phyloP scores from a whole-genome alignment of 2,888 invertebrate genomes.

The Erpobdella octoculata region DNA sequence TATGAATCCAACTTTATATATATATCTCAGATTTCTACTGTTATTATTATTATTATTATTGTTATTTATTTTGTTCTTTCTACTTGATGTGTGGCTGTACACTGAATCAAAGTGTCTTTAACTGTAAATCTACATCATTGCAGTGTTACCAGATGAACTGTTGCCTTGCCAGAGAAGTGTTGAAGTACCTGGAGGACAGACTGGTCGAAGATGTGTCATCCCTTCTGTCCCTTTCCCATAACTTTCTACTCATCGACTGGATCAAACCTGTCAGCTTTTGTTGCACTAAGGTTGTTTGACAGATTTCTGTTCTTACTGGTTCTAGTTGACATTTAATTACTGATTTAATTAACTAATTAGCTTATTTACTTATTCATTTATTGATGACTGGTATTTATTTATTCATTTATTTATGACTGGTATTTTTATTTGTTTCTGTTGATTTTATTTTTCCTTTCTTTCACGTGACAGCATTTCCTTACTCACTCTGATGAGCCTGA shows the following conservation, averaged over 20 bases:
- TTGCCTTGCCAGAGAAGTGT: conserved; percentile 33
- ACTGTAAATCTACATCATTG: background rate
- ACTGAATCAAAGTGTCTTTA: too few relatives aligned
- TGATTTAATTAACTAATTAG: background rate
- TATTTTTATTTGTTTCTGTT: too few relatives aligned
- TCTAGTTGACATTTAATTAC: background rate
- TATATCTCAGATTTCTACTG: too few relatives aligned
- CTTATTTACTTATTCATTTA: background rate
- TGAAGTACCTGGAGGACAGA: conserved; percentile 30
- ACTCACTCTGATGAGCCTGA: too few relatives aligned
- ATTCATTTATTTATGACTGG: too few relatives aligned
- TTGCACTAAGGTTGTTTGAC: conserved; percentile 43
- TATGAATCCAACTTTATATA: too few relatives aligned
- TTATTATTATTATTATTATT: too few relatives aligned
- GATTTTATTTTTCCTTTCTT: too few relatives aligned
- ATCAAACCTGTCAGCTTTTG: conserved; percentile 40
- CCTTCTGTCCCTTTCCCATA: conserved; percentile 45
- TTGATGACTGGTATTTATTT: too few relatives aligned
- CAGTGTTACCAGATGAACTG: conserved; percentile 35
- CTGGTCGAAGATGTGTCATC: conserved; percentile 39
- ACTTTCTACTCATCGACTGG: conserved; percentile 50
- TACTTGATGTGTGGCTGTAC: too few relatives aligned
- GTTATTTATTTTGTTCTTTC: too few relatives aligned
- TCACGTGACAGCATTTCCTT: too few relatives aligned
- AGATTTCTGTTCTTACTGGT: background rate